Percentiles rank a stretch among this genome's conserved stretches.
These are phyloP conservation scores for Alethe castanea DNA, from an alignment of 2,113 vertebrate genomes.

Conservation along the genomic window DNA sequence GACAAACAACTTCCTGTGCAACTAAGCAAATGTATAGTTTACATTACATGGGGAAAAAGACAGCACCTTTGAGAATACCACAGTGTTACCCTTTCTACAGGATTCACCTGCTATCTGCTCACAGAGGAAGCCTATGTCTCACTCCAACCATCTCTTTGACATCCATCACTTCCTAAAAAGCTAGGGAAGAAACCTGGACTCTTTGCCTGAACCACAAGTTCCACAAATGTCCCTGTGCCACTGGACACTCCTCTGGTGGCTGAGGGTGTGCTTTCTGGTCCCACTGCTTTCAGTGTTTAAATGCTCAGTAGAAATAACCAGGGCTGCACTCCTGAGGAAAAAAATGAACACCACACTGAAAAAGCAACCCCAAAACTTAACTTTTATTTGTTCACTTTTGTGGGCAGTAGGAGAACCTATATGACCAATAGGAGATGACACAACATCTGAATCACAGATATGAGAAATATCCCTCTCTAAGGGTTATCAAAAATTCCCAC, in stretches of 20 bases:
- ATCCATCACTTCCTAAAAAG: background rate
- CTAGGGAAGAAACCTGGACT: background rate
- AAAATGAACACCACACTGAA: background rate
- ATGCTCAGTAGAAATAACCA: background rate
- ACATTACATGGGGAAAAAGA: fast-evolving
- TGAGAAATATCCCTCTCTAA: background rate
- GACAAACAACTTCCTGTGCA: background rate
- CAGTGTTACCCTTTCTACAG: background rate
- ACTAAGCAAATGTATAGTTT: background rate
- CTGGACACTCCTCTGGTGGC: background rate
- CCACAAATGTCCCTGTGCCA: no score
- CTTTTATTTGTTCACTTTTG: background rate
- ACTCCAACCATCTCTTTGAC: background rate
- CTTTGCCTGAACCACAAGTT: background rate
- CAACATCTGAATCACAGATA: background rate
- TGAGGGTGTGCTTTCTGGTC: no score
- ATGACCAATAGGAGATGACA: fast-evolving
- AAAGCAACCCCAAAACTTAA: background rate
- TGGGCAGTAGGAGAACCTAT: background rate
- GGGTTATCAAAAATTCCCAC: background rate
- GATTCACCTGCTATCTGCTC: fast-evolving
- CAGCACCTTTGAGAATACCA: fast-evolving
- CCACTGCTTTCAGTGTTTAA: background rate
- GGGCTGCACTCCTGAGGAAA: no score
- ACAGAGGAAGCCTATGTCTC: fast-evolving